Evolutionary conservation across 2,113 vertebrate species (phyloP), one percentile per base, ranked within the genome.

Genomic region (Salvelinus sp.): DNA sequence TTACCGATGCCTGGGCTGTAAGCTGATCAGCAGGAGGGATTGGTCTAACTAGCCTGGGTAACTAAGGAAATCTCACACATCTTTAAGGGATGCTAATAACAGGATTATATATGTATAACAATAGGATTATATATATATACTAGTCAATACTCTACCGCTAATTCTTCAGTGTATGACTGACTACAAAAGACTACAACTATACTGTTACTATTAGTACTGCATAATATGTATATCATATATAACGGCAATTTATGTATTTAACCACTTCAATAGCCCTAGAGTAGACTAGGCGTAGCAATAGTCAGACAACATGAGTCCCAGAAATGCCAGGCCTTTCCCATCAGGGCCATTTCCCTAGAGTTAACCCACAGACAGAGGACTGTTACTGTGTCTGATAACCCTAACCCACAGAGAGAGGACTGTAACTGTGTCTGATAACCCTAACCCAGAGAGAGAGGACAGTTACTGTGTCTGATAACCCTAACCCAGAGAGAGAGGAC

Each of bases 1-100:
- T 86, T 84, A 81, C 81, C 69, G 84, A 90, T 81, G 88, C 86
- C 82, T 82, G 74, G 64, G 63, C 74, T 65, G 72, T 81, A 71
- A 78, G 79, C 81, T 84, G 81, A 83, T 62, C 77, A 84, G 82
- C 63, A 70, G 74, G 38, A 44, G 38, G 73, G 65, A 74, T 38
- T 63, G 63, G 33, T 74, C 44, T 65, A 72, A 75, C 73, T 73
- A 72, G 76, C 27, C 69, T 30, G 72, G 67, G 44, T 13, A 4
- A 67, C 25, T 28, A 83, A 80, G 57, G 71, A 79, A 85, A 20
- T 73, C 78, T 83, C 65, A 78, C 74, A 75, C 20, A 70, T 79
- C 67, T 83, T 82, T 72, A 48, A 82, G 16, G 60, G 58, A 66
- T 64, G 69, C 28, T 63, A 74, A 82, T 77, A 44, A 44, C 1